These are phyloP conservation scores for Eugnorisma glareosa DNA, from an alignment of 2,888 invertebrate species.

Conservation along the genomic window DNA sequence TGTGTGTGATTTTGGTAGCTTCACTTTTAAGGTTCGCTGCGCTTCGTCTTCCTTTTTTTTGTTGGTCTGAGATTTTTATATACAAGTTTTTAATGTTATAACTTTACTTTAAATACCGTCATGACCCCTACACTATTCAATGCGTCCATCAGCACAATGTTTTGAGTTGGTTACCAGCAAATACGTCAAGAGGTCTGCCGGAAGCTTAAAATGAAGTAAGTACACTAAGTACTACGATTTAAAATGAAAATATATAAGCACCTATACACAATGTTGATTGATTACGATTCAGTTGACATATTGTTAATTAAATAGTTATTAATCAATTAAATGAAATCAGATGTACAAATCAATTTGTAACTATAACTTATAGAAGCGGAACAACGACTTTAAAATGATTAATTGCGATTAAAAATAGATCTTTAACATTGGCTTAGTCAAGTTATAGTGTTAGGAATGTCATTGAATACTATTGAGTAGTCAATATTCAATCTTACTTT, in stretches of 20 bases:
- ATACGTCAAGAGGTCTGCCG: background rate
- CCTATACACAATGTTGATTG: conserved; percentile 44
- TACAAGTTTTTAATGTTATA: too few species aligned
- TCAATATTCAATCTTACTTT: background rate
- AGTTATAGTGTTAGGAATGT: background rate
- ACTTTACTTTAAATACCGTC: too few species aligned
- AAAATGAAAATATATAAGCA: conserved; percentile 33
- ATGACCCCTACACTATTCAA: too few species aligned
- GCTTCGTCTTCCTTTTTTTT: too few species aligned
- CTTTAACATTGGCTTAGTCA: conserved; percentile 2
- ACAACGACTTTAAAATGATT: conserved; percentile 47
- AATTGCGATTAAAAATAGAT: conserved; percentile 49
- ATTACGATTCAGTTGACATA: conserved; percentile 52
- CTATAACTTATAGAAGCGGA: conserved; percentile 21
- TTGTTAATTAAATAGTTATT: conserved; percentile 55
- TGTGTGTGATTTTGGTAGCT: too few species aligned
- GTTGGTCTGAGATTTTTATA: too few species aligned
- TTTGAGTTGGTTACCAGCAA: too few species aligned
- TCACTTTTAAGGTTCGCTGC: too few species aligned
- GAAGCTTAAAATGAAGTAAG: conserved; percentile 47
- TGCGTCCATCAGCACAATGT: too few species aligned
- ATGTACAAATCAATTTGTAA: conserved; percentile 60
- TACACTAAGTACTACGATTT: conserved; percentile 27
- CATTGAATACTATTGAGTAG: conserved; percentile 9
- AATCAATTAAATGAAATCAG: conserved; percentile 59